phyloP scores from a whole-genome alignment of 2,888 invertebrate genomes.

The Limnephilus lunatus region DNA sequence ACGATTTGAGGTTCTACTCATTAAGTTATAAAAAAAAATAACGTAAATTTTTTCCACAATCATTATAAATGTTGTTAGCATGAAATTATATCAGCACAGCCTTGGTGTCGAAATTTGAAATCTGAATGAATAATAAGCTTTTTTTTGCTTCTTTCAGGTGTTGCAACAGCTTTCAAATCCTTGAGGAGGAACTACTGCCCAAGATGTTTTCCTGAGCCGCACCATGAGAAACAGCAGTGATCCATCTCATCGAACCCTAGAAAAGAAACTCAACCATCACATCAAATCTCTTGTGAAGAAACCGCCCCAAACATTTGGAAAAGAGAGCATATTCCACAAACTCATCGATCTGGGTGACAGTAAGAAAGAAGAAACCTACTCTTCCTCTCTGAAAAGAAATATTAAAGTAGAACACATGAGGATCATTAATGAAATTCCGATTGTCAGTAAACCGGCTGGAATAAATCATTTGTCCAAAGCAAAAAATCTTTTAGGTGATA shows the following conservation, averaged over 20 bases:
- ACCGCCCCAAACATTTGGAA: conserved; percentile 56
- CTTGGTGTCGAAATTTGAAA: too few relatives aligned
- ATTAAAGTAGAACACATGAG: conserved; percentile 22
- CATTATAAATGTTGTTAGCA: too few relatives aligned
- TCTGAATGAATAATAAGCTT: neutral
- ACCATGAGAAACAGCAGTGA: conserved; percentile 64
- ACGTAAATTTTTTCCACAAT: too few relatives aligned
- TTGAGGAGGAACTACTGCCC: neutral
- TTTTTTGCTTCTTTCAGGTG: conserved; percentile 6
- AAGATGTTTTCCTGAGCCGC: conserved; percentile 27
- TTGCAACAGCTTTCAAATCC: neutral
- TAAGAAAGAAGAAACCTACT: conserved; percentile 49
- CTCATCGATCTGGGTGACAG: conserved; percentile 54
- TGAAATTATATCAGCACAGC: too few relatives aligned
- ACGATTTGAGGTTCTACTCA: too few relatives aligned
- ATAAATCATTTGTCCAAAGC: neutral
- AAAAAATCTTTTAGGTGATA: neutral
- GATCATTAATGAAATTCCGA: conserved; percentile 17
- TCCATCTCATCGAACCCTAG: conserved; percentile 54
- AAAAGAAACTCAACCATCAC: conserved; percentile 60
- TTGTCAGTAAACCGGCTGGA: neutral
- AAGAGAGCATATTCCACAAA: conserved; percentile 57
- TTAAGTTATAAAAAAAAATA: too few relatives aligned
- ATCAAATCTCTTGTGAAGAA: conserved; percentile 59
- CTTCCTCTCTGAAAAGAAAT: conserved; percentile 24